Evolutionary conservation across 1,140 invertebrate species (phyloP).

Genomic region (Drosophila dunni): DNA sequence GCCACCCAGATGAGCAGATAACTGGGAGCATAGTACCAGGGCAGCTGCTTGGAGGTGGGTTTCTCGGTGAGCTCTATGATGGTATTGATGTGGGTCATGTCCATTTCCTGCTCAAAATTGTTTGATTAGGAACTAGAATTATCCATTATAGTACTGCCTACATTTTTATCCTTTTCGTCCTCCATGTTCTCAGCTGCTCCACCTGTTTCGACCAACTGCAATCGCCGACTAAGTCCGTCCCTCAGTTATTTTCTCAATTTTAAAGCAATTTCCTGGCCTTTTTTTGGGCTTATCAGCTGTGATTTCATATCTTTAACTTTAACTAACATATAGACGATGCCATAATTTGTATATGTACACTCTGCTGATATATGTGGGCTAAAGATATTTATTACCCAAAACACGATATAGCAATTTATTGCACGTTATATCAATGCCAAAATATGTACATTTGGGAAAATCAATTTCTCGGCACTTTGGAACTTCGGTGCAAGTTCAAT

Average conservation of each 20-base stretch:
- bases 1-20: slow-evolving; percentile 69
- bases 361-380: slow-evolving; percentile 10
- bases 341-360: slow-evolving; percentile 13
- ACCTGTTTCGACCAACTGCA: neutral
- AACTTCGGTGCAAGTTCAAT: slow-evolving; percentile 12
- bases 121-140: neutral
- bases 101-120: slow-evolving; percentile 11
- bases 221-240: slow-evolving; percentile 19
- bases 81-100: slow-evolving; percentile 5
- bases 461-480: slow-evolving; percentile 12
- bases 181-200: slow-evolving; percentile 2
- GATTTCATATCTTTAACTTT: slow-evolving; percentile 39
- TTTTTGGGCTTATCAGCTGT: slow-evolving; percentile 26
- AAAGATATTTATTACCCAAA: slow-evolving; percentile 32
- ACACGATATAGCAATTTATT: slow-evolving; percentile 15
- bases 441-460: slow-evolving; percentile 8
- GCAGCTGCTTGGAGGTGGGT: slow-evolving; percentile 17
- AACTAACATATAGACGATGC: slow-evolving; percentile 10
- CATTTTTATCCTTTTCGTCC: slow-evolving; percentile 12
- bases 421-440: neutral
- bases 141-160: neutral
- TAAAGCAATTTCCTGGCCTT: slow-evolving; percentile 13
- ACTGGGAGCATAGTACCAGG: slow-evolving; percentile 74
- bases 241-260: slow-evolving; percentile 10
- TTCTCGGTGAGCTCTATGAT: slow-evolving; percentile 11